Conservation (phyloP, 2,797 vertebrate species). For the Pachyuromys duprasi region DNA sequence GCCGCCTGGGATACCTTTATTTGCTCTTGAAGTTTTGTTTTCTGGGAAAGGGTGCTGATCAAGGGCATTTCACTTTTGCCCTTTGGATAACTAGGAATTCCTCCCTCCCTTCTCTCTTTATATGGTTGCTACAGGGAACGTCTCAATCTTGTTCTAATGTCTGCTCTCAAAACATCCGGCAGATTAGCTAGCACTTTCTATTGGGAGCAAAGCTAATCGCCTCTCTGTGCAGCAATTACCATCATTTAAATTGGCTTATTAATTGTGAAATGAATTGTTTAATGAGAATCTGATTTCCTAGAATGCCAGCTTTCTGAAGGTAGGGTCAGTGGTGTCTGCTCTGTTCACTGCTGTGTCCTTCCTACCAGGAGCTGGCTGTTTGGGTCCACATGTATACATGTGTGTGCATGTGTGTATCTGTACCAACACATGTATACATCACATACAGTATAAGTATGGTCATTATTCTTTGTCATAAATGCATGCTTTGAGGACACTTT, state of each 20-base stretch:
- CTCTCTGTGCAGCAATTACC: constrained; percentile 38
- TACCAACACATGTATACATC: not conserved
- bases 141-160: constrained; percentile 10
- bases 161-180: constrained; percentile 19
- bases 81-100: constrained; percentile 16
- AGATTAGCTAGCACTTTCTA: constrained; percentile 26
- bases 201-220: not conserved
- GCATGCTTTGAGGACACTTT: not conserved
- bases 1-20: not conserved
- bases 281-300: not conserved
- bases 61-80: constrained; percentile 18
- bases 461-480: not conserved
- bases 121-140: not conserved
- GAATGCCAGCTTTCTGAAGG: constrained; percentile 28
- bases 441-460: not conserved
- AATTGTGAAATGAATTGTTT: constrained; percentile 63
- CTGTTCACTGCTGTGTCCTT: not conserved
- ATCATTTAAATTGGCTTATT: constrained; percentile 57
- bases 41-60: not conserved
- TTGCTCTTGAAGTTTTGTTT: constrained; percentile 22
- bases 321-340: not conserved
- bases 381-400: not conserved
- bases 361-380: not conserved
- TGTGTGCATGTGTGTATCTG: not conserved
- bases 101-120: not conserved